phyloP scores from a whole-genome alignment of 2,113 vertebrate genomes.

The Ceyx cyanopectus region DNA sequence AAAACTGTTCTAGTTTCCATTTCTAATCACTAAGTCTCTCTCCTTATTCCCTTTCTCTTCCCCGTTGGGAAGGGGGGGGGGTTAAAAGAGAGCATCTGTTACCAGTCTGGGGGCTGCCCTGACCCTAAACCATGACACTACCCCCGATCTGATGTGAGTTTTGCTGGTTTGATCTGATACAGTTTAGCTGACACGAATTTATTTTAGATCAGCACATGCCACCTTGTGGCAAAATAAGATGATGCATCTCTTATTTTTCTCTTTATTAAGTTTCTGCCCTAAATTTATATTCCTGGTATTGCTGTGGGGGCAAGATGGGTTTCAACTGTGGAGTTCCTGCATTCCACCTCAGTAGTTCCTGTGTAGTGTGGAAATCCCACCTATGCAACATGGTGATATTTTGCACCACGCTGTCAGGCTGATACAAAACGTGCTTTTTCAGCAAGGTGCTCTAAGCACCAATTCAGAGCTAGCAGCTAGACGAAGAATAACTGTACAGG shows the following conservation, averaged over 20 bases:
- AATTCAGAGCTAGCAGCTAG: accelerated
- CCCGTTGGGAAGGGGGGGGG: no score
- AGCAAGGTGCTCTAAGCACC: neutral
- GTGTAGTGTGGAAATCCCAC: accelerated
- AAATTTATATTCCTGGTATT: neutral
- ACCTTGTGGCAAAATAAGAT: slow-evolving; percentile 7
- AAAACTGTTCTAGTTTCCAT: no score
- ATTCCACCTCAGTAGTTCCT: accelerated
- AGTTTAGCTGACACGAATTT: neutral
- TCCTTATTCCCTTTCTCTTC: no score
- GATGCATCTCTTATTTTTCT: neutral
- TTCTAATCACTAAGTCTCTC: no score
- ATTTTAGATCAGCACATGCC: neutral
- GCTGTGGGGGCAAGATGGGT: neutral
- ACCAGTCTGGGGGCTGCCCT: no score
- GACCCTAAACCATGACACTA: no score
- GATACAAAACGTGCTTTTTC: neutral
- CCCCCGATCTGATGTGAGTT: neutral
- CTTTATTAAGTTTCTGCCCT: neutral
- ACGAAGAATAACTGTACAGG: neutral
- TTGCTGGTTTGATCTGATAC: neutral
- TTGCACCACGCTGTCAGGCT: neutral
- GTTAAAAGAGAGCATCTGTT: no score
- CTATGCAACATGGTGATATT: accelerated
- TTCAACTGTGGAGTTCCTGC: accelerated